Conservation (phyloP, 2,797 vertebrate species). For the Catamblyrhynchus diadema region DNA sequence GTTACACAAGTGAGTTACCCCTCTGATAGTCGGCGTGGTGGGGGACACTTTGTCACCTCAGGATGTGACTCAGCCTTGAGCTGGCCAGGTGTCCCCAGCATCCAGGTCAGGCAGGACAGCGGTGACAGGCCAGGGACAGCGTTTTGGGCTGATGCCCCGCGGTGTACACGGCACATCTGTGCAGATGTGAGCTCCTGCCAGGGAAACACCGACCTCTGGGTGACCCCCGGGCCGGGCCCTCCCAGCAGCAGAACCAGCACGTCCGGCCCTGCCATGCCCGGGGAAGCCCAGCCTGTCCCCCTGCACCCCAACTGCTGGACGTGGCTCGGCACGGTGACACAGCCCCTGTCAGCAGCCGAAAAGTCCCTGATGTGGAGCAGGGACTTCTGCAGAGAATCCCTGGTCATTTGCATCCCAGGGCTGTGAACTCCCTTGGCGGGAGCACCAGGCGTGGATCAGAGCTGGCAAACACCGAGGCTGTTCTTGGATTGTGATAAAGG, state of each 20-base stretch:
- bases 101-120: accelerated
- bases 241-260: not conserved
- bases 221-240: constrained; percentile 51
- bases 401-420: not conserved
- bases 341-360: not conserved
- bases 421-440: not conserved
- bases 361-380: not conserved
- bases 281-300: not conserved
- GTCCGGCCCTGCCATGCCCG: accelerated
- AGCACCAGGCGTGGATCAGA: accelerated
- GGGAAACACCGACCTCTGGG: constrained; percentile 47
- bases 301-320: not conserved
- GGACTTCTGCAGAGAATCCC: constrained; percentile 8
- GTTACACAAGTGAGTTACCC: not conserved
- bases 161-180: constrained; percentile 44
- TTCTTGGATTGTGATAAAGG: accelerated
- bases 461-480: not conserved
- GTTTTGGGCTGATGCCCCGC: not conserved
- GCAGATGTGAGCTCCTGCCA: constrained; percentile 66
- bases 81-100: not conserved
- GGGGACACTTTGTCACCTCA: not conserved
- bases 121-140: not conserved
- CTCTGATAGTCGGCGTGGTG: accelerated
- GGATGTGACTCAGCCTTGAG: not conserved
- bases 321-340: not conserved